A percentile compares a stretch with the other conserved stretches of the same genome.
phyloP scores from a whole-genome alignment of 2,113 vertebrate species.

The Orcinus orca region DNA sequence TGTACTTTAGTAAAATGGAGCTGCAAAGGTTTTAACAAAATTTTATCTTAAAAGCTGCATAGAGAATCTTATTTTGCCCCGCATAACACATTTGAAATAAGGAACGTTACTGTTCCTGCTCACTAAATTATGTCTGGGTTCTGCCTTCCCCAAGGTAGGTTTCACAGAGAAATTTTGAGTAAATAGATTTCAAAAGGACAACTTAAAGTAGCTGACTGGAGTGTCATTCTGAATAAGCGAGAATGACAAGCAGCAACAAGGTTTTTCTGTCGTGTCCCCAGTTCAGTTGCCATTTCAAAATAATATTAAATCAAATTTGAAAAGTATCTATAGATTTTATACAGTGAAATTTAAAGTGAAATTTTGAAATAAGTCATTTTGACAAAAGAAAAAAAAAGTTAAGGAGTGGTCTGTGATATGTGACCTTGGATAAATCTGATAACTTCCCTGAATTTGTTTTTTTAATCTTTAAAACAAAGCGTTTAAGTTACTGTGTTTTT shows the following conservation, averaged over 20 bases:
- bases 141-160: not conserved
- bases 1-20: not conserved
- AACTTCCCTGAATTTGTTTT: not conserved
- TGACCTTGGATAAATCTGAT: not conserved
- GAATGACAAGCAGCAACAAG: not conserved
- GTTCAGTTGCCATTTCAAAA: not conserved
- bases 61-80: not conserved
- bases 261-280: not conserved
- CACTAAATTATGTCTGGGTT: not conserved
- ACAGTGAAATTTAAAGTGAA: not conserved
- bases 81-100: slow-evolving; percentile 25
- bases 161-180: not conserved
- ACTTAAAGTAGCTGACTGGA: not conserved
- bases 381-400: not conserved
- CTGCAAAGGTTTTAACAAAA: not conserved
- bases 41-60: not conserved
- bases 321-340: not conserved
- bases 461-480: not conserved
- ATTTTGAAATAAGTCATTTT: not conserved
- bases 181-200: not conserved
- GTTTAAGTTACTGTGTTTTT: not conserved
- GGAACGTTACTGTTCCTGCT: not conserved
- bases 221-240: not conserved
- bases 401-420: not conserved
- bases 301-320: not conserved